Percentiles rank a stretch among this genome's conserved stretches.
phyloP scores from a whole-genome alignment of 2,113 vertebrate genomes.

The Sander lucioperca region DNA sequence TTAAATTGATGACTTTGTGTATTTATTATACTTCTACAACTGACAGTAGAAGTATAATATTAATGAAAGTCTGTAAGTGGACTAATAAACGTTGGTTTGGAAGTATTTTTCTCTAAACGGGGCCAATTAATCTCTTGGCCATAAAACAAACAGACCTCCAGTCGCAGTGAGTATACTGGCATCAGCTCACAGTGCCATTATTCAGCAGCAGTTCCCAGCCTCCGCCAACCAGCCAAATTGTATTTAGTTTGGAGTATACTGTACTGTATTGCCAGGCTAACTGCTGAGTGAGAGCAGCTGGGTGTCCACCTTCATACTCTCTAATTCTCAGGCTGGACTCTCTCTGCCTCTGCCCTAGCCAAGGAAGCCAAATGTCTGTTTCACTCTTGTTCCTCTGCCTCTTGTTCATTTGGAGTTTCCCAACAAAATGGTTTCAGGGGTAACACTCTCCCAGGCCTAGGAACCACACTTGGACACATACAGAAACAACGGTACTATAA shows the following conservation, averaged over 20 bases:
- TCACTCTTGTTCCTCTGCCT: conserved; percentile 21
- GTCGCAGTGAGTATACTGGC: neutral
- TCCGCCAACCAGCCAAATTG: conserved; percentile 23
- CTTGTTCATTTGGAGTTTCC: conserved; percentile 19
- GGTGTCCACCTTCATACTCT: conserved; percentile 28
- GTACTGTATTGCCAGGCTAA: conserved; percentile 7
- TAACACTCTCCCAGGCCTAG: neutral
- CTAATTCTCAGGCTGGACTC: conserved; percentile 40
- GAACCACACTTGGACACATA: neutral
- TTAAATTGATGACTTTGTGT: neutral
- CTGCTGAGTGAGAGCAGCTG: conserved; percentile 16
- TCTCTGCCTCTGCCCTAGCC: conserved; percentile 27
- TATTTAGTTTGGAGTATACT: conserved; percentile 10
- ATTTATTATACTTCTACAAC: neutral
- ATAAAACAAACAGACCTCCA: conserved; percentile 16
- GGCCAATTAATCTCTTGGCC: neutral
- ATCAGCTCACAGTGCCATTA: conserved; percentile 6
- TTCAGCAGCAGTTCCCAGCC: conserved; percentile 18
- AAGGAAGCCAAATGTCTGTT: conserved; percentile 55
- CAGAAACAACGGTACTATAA: neutral
- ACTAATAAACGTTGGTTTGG: neutral
- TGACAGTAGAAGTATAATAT: neutral
- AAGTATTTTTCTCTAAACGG: neutral
- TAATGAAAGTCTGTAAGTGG: neutral
- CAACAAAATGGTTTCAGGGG: conserved; percentile 17